These are phyloP conservation scores for Simalia tracyae DNA, from an alignment of 2,797 vertebrate genomes.

Conservation along the genomic window DNA sequence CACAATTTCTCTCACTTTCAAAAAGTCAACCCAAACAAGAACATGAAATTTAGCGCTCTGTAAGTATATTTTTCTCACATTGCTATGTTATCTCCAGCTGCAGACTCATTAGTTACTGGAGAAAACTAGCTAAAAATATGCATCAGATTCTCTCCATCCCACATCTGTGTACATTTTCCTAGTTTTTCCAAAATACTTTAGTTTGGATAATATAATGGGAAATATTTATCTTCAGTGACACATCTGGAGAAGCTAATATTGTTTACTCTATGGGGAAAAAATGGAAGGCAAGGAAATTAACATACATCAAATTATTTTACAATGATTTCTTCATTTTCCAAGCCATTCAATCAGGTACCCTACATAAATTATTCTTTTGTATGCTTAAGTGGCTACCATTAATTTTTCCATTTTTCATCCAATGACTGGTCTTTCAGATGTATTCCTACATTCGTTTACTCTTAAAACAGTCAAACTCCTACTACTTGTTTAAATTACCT, in stretches of 20 bases:
- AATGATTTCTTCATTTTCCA: slow-evolving; percentile 36
- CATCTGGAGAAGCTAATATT: slow-evolving; percentile 57
- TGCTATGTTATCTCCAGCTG: slow-evolving; percentile 37
- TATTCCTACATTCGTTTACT: slow-evolving; percentile 49
- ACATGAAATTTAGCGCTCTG: slow-evolving; percentile 57
- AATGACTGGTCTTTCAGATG: slow-evolving; percentile 57
- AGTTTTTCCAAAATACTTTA: slow-evolving; percentile 35
- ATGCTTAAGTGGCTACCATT: slow-evolving; percentile 39
- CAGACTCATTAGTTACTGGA: slow-evolving; percentile 33
- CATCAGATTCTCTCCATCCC: background rate
- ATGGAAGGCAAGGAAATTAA: slow-evolving; percentile 47
- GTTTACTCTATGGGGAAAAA: slow-evolving; percentile 41
- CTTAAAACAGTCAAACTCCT: slow-evolving; percentile 41
- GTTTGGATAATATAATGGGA: slow-evolving; percentile 15
- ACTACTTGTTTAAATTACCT: background rate
- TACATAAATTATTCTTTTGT: slow-evolving; percentile 47
- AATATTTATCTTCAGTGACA: slow-evolving; percentile 29
- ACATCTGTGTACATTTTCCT: background rate
- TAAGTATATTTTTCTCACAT: slow-evolving; percentile 41
- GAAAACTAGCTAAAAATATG: slow-evolving; percentile 51
- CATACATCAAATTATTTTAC: slow-evolving; percentile 43
- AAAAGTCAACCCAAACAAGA: slow-evolving; percentile 60
- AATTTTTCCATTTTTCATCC: slow-evolving; percentile 38
- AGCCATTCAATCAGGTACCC: slow-evolving; percentile 28
- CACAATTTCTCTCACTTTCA: slow-evolving; percentile 61